These are phyloP conservation scores for Oreochromis mossambicus DNA, from an alignment of 2,797 vertebrate species.

Conservation along the genomic window DNA sequence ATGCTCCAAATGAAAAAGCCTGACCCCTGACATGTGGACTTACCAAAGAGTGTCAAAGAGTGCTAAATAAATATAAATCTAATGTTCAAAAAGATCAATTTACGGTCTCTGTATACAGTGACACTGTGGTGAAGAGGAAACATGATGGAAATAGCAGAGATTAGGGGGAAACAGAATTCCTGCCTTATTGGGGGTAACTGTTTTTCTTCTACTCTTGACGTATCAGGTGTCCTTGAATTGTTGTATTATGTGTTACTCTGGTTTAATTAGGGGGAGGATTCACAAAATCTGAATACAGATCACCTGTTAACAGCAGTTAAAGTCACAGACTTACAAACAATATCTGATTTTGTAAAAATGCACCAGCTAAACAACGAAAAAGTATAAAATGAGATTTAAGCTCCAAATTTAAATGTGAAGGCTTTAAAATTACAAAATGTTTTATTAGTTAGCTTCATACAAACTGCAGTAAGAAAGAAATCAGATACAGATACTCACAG, in stretches of 20 bases:
- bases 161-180: neutral
- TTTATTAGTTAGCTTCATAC: neutral
- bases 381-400: neutral
- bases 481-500: neutral
- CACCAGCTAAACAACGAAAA: neutral
- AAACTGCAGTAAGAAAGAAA: neutral
- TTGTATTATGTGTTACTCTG: neutral
- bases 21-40: neutral
- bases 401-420: neutral
- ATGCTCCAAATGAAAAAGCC: neutral
- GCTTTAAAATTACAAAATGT: neutral
- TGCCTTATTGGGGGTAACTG: neutral
- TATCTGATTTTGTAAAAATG: neutral
- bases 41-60: neutral
- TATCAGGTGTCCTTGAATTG: neutral
- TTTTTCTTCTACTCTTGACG: neutral
- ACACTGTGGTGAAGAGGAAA: neutral
- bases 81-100: neutral
- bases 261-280: too few relatives aligned
- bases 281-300: too few relatives aligned
- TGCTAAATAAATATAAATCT: neutral
- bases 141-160: neutral
- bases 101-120: neutral
- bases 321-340: neutral
- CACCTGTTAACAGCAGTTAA: too few relatives aligned